Base-by-base conservation (phyloP, 1,140 invertebrate species). In the Tetramorium parvispinum region DNA sequence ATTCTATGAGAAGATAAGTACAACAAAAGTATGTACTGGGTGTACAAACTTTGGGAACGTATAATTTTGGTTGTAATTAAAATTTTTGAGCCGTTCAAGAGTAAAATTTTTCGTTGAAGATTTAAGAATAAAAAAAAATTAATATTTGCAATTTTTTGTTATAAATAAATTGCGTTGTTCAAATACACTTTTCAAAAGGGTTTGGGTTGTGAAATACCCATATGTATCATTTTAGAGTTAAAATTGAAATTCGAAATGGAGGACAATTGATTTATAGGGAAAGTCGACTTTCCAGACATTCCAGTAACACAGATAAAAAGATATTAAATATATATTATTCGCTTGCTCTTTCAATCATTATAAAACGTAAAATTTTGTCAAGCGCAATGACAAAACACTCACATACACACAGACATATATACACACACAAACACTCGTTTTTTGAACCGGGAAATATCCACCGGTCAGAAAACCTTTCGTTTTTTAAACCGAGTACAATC, bases 401-500 rank as follows among this genome's bases (percentile, higher is more conserved):
- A n/a, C 70, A 7, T 49, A 18, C n/a, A 53, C 18, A 53, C 46
- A 13, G 18, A n/a, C 27, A 13, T 10, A 46, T 24, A 27, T 13
- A 18, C 11, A 13, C 11, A 51, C 13, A 32, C 40, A n/a, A 3
- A 4, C 32, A 32, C 4, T 4, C 32, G 3, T 32, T 32, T 32
- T 32, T 73, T 32, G 24, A 73, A 3, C 13, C 13, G n/a, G 10
- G 32, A 32, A 21, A 40, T 55, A 46, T 46, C 57, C 18, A 3
- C 1, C 78, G 24, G 7, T 75, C n/a, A 59, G 57, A 85, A 24
- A 73, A 68, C 7, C 59, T 49, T 1, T 32, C 51, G 32, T 86
- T 49, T 78, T 51, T 57, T 53, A n/a, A 40, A 46, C 13, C 63
- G 46, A 57, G 75, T 81, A 87, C 49, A 27, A 21, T 70, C 79